Conservation (phyloP, 2,797 vertebrate species). For the Xiphorhynchus erythropygius region DNA sequence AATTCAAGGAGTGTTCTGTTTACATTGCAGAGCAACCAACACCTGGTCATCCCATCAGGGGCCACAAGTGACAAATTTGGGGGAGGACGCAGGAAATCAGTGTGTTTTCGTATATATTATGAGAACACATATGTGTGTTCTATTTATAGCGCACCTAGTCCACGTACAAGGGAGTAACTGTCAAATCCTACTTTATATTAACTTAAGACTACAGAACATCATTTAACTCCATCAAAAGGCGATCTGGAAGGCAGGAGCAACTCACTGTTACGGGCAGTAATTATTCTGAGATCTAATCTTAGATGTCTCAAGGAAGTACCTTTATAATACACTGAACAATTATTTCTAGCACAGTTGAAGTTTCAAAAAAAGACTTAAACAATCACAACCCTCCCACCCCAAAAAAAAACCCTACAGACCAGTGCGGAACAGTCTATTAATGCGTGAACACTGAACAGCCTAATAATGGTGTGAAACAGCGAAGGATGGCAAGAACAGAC, state of each 20-base stretch:
- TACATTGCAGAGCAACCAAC: background rate
- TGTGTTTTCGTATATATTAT: background rate
- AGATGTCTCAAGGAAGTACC: background rate
- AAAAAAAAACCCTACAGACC: too few species aligned
- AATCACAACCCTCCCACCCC: background rate
- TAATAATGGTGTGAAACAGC: background rate
- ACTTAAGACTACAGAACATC: background rate
- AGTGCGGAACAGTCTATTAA: background rate
- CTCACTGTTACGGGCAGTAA: background rate
- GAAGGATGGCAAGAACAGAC: background rate
- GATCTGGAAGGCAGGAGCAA: background rate
- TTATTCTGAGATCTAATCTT: background rate
- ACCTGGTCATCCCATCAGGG: background rate
- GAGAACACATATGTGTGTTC: fast-evolving
- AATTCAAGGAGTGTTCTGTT: background rate
- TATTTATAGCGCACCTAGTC: background rate
- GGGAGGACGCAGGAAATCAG: fast-evolving
- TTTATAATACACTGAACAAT: background rate
- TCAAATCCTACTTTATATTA: background rate
- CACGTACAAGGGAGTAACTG: background rate
- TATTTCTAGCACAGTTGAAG: background rate
- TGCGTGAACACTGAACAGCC: background rate
- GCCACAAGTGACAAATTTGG: background rate
- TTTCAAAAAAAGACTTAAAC: background rate
- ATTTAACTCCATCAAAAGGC: background rate